A percentile compares a stretch with the other conserved stretches of the same genome.
Conservation (phyloP, 2,113 vertebrate species). For the Ctenomys sociabilis region DNA sequence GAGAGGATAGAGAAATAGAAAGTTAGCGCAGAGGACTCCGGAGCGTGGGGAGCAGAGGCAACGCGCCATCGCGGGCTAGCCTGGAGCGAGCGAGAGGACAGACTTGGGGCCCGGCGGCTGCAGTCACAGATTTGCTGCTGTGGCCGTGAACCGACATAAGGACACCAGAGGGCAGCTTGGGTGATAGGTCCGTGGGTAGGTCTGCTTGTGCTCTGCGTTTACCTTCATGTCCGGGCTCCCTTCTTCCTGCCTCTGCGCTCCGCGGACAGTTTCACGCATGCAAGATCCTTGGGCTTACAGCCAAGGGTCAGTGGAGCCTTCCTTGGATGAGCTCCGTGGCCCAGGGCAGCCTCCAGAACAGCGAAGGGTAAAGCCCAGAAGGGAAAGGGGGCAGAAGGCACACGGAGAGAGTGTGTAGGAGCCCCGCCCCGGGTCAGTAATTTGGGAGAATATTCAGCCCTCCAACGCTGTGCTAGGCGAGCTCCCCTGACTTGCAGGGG, state of each 20-base stretch:
- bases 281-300: neutral
- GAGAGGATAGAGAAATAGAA: neutral
- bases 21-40: neutral
- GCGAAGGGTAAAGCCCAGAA: neutral
- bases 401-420: neutral
- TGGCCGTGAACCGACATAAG: constrained; percentile 2
- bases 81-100: neutral
- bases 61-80: neutral
- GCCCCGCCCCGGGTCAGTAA: neutral
- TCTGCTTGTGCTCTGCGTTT: neutral
- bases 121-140: neutral
- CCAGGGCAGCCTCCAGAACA: neutral
- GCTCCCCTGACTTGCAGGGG: neutral
- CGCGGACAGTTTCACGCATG: neutral
- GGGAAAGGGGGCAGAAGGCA: neutral
- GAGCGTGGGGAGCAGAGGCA: neutral
- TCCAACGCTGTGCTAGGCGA: neutral
- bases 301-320: neutral
- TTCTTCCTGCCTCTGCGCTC: neutral
- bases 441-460: neutral
- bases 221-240: neutral
- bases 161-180: constrained; percentile 1
- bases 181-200: neutral
- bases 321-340: neutral
- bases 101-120: neutral